Conservation (phyloP, 1,140 invertebrate genomes). For the Oscheius sp. region DNA sequence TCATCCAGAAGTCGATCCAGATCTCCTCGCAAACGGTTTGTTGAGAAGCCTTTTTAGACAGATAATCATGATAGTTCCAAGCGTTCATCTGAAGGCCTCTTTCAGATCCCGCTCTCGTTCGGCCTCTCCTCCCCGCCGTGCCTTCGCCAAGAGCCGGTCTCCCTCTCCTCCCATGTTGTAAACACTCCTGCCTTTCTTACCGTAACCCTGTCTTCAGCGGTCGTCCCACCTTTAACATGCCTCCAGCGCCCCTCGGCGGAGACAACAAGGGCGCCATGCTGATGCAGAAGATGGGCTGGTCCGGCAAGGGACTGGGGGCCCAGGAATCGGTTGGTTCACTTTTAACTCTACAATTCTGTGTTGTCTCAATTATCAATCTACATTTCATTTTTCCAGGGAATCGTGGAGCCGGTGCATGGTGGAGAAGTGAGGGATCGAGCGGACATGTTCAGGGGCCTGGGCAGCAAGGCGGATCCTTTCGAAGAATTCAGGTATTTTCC, state of each 20-base stretch:
- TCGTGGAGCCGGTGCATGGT: conserved; percentile 21
- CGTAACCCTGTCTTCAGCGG: not conserved
- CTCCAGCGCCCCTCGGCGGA: not conserved
- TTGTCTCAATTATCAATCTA: not conserved
- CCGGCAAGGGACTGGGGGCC: conserved; percentile 22
- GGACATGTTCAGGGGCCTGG: conserved; percentile 27
- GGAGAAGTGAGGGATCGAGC: conserved; percentile 25
- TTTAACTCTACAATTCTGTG: not conserved
- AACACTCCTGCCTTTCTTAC: not conserved
- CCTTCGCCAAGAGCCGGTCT: not conserved
- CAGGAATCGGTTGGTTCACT: conserved; percentile 28
- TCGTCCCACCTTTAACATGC: not conserved
- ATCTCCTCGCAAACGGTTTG: not conserved
- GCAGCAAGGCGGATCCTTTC: conserved; percentile 6
- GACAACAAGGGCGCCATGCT: conserved; percentile 36
- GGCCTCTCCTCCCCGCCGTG: not conserved
- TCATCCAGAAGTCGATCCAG: too few species aligned
- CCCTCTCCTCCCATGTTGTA: conserved; percentile 8
- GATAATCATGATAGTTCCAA: not conserved
- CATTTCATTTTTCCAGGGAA: conserved; percentile 18
- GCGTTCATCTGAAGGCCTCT: not conserved
- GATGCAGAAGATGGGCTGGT: conserved; percentile 38
- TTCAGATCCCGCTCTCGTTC: not conserved
- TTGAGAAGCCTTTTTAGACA: not conserved
- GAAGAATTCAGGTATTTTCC: conserved; percentile 15